Evolutionary conservation across 2,113 vertebrate genomes (phyloP), one percentile per base, ranked within the genome.

Genomic region (Microcebus jonahi): DNA sequence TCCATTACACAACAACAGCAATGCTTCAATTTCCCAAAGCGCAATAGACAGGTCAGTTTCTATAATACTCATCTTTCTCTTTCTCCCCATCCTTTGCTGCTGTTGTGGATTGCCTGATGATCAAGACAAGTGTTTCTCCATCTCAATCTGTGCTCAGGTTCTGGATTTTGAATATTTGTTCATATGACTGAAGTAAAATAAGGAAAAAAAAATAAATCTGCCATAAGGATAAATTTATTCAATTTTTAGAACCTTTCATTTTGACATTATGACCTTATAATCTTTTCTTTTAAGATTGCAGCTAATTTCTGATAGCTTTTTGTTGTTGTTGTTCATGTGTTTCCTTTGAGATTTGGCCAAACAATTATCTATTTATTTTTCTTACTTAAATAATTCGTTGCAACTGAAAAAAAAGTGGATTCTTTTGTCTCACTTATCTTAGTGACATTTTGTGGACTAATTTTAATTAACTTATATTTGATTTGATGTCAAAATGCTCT

Each of bases 381-480:
- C n/a, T 75, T 83, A 70, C 55, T 91, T 90, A 93, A 97, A 95
- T 2, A 75, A 61, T 77, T 55, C 95, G 39, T 91, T 93, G 31
- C 11, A 84, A 84, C n/a, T 42, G 55, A n/a, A 39, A 73, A 29
- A 86, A 61, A 77, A 71, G 11, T 48, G 18, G 27, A 59, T 91
- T 89, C 20, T 86, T 94, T 95, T 83, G 55, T 96, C 90, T 75
- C 82, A 90, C 83, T 97, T 98, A 96, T 96, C 97, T 95, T 95
- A 34, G 45, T 98, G 97, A 96, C 93, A 97, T 97, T 97, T 97
- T 75, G 63, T 15, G 9, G 17, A 83, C 80, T 97, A 85, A 97
- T 97, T 96, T 97, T 95, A 98, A 97, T 97, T 97, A 97, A 71
- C 36, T 65, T 92, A 84, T 55, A 76, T 93, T 97, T 94, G 75